These are phyloP conservation scores for Ispidina picta DNA, from an alignment of 2,797 vertebrate species.

Conservation along the genomic window DNA sequence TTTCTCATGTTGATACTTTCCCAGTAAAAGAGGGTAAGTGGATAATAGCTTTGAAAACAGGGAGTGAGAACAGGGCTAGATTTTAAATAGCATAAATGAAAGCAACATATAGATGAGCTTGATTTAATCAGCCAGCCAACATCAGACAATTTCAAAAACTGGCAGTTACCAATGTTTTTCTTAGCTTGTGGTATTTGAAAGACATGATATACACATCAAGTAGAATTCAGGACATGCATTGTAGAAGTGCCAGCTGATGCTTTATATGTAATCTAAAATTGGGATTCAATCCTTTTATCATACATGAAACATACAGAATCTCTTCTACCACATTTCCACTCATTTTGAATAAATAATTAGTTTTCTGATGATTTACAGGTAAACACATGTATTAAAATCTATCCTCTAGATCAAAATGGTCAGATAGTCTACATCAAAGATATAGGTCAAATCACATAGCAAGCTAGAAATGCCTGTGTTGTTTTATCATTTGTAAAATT, in stretches of 20 bases:
- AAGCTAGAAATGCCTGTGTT: neutral
- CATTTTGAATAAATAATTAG: neutral
- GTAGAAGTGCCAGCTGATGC: neutral
- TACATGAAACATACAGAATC: neutral
- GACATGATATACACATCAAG: constrained; percentile 47
- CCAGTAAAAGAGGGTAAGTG: neutral
- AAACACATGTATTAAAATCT: neutral
- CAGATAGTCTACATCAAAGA: neutral
- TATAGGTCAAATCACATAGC: neutral
- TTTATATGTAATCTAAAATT: constrained; percentile 7
- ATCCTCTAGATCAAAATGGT: neutral
- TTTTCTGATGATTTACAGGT: neutral
- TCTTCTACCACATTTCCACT: neutral
- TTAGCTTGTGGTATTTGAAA: constrained; percentile 46
- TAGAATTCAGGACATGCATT: neutral
- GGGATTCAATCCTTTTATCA: constrained; percentile 20
- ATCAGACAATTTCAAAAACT: constrained; percentile 29
- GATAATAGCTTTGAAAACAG: constrained; percentile 11
- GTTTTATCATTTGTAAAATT: neutral
- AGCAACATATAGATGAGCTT: constrained; percentile 16
- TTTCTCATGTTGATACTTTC: constrained; percentile 26
- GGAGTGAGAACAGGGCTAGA: neutral
- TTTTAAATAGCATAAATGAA: constrained; percentile 37
- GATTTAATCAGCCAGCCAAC: constrained; percentile 29
- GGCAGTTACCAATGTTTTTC: constrained; percentile 1